Percentiles rank a stretch among this genome's conserved stretches.
Evolutionary conservation across 1,140 invertebrate genomes (phyloP).

Genomic region (Macrobrachium nipponense): DNA sequence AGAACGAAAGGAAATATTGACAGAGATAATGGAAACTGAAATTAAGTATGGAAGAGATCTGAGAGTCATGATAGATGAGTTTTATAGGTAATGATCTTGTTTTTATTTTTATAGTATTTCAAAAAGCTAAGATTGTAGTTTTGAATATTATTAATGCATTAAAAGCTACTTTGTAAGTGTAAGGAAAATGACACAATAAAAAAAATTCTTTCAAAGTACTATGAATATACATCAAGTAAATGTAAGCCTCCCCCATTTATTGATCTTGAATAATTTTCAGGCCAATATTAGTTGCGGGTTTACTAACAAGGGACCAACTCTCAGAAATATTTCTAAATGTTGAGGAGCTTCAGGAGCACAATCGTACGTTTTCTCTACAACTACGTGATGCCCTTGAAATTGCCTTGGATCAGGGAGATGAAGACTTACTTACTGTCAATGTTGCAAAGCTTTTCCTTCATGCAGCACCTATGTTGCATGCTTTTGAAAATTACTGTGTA

Average conservation of each 20-base stretch:
- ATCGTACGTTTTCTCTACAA: slow-evolving; percentile 85
- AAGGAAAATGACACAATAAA: too few species aligned
- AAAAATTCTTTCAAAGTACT: too few species aligned
- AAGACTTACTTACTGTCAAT: slow-evolving; percentile 89
- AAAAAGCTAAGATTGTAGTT: neutral
- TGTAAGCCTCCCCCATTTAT: too few species aligned
- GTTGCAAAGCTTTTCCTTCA: slow-evolving; percentile 90
- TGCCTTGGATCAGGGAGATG: slow-evolving; percentile 80
- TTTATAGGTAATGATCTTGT: slow-evolving; percentile 86
- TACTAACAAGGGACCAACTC: slow-evolving; percentile 74
- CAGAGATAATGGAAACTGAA: slow-evolving; percentile 96
- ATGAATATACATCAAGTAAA: too few species aligned
- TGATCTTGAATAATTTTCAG: slow-evolving; percentile 4
- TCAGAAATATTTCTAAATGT: slow-evolving; percentile 91
- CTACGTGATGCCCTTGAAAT: slow-evolving; percentile 89
- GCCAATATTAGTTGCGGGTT: slow-evolving; percentile 81
- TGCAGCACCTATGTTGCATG: slow-evolving; percentile 89
- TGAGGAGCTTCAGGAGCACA: slow-evolving; percentile 91
- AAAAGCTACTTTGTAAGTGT: neutral
- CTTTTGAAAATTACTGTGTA: slow-evolving; percentile 92
- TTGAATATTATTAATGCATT: neutral
- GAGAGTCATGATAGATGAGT: slow-evolving; percentile 92
- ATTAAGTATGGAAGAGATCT: slow-evolving; percentile 94
- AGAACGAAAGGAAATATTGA: slow-evolving; percentile 93
- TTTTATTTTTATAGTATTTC: neutral